These are phyloP conservation scores for Sitta carolinensis DNA, from an alignment of 2,797 vertebrate species.

Conservation along the genomic window DNA sequence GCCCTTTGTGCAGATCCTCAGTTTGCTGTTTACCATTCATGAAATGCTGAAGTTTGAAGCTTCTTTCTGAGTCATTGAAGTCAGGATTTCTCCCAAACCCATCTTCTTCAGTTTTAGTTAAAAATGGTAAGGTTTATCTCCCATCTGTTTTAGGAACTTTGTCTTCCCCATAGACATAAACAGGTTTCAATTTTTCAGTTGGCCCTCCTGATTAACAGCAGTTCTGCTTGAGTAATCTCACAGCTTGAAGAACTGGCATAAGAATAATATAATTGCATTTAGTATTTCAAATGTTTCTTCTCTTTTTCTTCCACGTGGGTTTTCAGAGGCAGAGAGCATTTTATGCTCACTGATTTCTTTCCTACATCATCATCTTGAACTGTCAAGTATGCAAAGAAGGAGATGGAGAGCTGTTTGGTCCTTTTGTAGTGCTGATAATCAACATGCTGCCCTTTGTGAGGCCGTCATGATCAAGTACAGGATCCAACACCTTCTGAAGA, in stretches of 20 bases:
- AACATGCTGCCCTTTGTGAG: neutral
- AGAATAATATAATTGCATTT: neutral
- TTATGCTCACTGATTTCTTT: constrained; percentile 1
- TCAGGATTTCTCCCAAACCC: neutral
- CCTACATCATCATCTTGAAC: neutral
- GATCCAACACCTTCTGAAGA: neutral
- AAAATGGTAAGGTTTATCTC: constrained; percentile 18
- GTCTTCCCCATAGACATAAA: neutral
- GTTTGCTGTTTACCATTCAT: neutral
- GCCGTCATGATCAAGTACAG: neutral
- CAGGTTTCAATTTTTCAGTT: neutral
- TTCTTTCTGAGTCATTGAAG: neutral
- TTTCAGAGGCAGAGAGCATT: neutral
- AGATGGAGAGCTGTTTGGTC: neutral
- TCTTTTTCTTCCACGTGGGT: neutral
- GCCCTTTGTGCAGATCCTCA: neutral
- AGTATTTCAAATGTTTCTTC: neutral
- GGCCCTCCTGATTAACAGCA: neutral
- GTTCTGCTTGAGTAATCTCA: constrained; percentile 9
- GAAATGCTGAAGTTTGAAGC: neutral
- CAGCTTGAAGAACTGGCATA: neutral
- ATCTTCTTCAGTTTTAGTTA: neutral
- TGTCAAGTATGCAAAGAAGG: constrained; percentile 5
- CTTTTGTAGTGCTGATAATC: neutral
- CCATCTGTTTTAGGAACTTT: neutral